Evolutionary conservation across 2,797 vertebrate species (phyloP), one percentile per base, ranked within the genome.

Genomic region (Epinephelus malabaricus): DNA sequence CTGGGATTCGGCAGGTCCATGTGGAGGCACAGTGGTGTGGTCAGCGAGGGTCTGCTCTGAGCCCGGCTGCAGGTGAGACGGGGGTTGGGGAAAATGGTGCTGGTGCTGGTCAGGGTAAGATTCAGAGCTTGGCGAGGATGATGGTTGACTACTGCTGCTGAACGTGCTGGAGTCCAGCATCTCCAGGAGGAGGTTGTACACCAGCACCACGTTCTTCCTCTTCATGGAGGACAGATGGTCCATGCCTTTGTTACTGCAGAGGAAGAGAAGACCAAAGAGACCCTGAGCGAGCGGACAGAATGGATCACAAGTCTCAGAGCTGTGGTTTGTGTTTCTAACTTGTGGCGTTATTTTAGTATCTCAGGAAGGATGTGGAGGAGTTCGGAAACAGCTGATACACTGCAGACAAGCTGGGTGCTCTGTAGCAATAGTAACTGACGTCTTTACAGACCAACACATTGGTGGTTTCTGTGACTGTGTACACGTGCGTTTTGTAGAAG

Each of bases 151-250:
- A 73, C 93, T 92, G 82, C 92, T 86, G 78, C 92, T 94, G 25
- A 96, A 79, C 0, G 95, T 96, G 92, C 97, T 97, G 2, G 97
- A 97, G 0, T 99, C 98, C 83, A 99, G 18, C 98, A 99, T 99
- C 95, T 99, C 98, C 93, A 99, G 89, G 19, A 99, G 96, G 82
- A 99, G 92, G 88, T 99, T 97, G 5, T 99, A 99, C 51, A 98
- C 96, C 0, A 98, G 95, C 6, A 99, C 97, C 84, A 98, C 96
- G 0, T 99, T 99, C 91, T 97, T 99, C 85, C 96, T 97, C 94
- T 99, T 99, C 98, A 99, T 99, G 90, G 90, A 97, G 82, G 97
- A 96, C 50, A 99, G 96, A 67, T 99, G 98, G 82, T 98, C 97
- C 95, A 99, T 98, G 68, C 98, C 98, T 92, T 98, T 99, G 96